These are phyloP conservation scores for Apomyelois bistriatella DNA, from an alignment of 2,888 invertebrate species.

Conservation along the genomic window DNA sequence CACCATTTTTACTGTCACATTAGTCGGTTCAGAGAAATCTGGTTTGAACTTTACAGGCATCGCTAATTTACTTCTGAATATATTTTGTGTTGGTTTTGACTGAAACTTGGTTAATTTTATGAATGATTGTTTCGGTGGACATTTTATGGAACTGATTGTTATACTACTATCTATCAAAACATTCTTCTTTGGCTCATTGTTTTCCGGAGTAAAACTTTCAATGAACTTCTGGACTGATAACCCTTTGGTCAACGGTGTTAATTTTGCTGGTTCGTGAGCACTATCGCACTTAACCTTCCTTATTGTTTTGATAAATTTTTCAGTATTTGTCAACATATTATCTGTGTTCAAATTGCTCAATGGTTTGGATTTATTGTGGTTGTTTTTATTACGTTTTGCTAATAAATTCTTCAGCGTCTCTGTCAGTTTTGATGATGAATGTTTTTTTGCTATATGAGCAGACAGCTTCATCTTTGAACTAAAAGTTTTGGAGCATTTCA, in stretches of 20 bases:
- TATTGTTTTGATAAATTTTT: constrained; percentile 43
- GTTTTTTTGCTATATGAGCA: constrained; percentile 42
- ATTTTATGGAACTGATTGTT: constrained; percentile 30
- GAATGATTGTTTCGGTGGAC: constrained; percentile 17
- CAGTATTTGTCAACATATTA: constrained; percentile 15
- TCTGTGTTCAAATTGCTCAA: neutral
- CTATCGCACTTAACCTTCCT: constrained; percentile 35
- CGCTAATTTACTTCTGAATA: constrained; percentile 25
- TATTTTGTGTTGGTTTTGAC: constrained; percentile 12
- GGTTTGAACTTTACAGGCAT: constrained; percentile 51
- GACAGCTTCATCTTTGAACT: constrained; percentile 38
- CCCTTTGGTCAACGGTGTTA: constrained; percentile 33
- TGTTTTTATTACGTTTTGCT: constrained; percentile 42
- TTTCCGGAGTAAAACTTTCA: constrained; percentile 55
- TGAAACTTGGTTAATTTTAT: constrained; percentile 52
- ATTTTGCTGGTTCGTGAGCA: constrained; percentile 27
- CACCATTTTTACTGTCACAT: constrained; percentile 40
- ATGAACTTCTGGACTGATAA: constrained; percentile 59
- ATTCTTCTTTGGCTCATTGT: constrained; percentile 26
- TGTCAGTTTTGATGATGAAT: constrained; percentile 51
- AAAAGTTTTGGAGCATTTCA: constrained; percentile 53
- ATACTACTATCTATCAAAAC: constrained; percentile 22
- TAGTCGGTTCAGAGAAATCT: constrained; percentile 23
- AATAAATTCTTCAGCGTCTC: constrained; percentile 57
- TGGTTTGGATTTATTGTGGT: neutral